Conservation (phyloP, 2,888 invertebrate genomes). For the Phorcus lineatus region DNA sequence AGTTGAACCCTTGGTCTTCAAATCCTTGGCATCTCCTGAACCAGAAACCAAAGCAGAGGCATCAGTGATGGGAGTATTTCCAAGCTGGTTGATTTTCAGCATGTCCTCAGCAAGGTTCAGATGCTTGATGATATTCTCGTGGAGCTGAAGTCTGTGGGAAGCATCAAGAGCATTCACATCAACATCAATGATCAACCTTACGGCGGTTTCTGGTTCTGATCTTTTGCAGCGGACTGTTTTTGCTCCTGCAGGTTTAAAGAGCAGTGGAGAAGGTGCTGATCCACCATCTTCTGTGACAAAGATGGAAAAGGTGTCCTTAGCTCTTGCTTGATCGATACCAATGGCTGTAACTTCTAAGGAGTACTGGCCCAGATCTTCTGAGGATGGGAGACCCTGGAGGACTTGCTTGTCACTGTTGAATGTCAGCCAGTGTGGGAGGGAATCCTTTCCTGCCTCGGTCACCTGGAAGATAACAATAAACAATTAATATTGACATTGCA, state of each 20-base stretch:
- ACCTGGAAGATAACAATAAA: constrained; percentile 54
- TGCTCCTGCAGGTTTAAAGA: constrained; percentile 48
- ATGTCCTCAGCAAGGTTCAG: constrained; percentile 66
- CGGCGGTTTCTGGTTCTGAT: constrained; percentile 79
- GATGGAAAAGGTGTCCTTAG: constrained; percentile 83
- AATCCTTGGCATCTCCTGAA: constrained; percentile 64
- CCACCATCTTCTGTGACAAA: constrained; percentile 78
- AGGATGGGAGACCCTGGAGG: constrained; percentile 84
- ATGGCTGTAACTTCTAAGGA: constrained; percentile 76
- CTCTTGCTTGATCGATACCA: constrained; percentile 68
- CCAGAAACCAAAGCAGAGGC: constrained; percentile 72
- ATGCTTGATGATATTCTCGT: constrained; percentile 63
- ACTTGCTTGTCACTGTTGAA: constrained; percentile 84
- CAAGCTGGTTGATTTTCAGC: constrained; percentile 66
- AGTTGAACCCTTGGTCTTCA: constrained; percentile 55
- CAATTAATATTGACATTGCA: too few relatives aligned
- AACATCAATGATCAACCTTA: constrained; percentile 83
- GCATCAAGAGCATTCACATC: constrained; percentile 80
- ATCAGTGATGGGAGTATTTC: constrained; percentile 65
- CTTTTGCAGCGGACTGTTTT: constrained; percentile 68
- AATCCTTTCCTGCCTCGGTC: constrained; percentile 55
- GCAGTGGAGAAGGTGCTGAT: constrained; percentile 40
- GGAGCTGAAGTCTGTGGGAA: constrained; percentile 79
- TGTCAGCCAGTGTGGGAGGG: constrained; percentile 76
- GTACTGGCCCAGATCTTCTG: constrained; percentile 81